These are phyloP conservation scores for Drosophila kanekoi DNA, from an alignment of 2,888 invertebrate genomes.

Conservation along the genomic window DNA sequence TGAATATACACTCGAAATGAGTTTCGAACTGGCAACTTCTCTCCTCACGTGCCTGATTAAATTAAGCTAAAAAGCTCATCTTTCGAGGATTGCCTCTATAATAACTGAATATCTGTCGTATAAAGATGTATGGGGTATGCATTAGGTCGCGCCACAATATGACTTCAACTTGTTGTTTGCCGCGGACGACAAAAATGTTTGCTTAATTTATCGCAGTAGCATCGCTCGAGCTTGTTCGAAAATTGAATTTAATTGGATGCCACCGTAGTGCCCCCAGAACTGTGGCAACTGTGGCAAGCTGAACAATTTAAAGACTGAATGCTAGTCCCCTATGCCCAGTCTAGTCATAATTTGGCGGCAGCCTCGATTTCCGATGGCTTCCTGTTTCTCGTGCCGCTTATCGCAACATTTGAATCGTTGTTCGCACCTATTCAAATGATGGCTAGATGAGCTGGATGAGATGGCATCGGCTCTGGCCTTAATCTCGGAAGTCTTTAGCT, in stretches of 20 bases:
- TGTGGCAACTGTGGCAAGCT: conserved; percentile 34
- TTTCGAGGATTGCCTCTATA: too few species aligned
- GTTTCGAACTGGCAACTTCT: too few species aligned
- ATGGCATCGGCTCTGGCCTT: conserved; percentile 39
- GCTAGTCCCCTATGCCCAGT: conserved; percentile 62
- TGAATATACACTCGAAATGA: too few species aligned
- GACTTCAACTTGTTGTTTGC: conserved; percentile 12
- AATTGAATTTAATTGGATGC: conserved; percentile 82
- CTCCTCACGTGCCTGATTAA: too few species aligned
- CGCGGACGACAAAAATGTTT: conserved; percentile 67
- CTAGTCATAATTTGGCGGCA: conserved; percentile 71
- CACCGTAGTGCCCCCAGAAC: conserved; percentile 57
- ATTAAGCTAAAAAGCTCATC: too few species aligned
- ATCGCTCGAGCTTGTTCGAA: conserved; percentile 69
- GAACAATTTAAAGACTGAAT: conserved; percentile 1
- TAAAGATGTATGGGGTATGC: conserved; percentile 23
- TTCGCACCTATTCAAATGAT: conserved; percentile 79
- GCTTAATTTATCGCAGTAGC: conserved; percentile 81
- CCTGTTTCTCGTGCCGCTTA: conserved; percentile 53
- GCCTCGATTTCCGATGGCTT: conserved; percentile 58
- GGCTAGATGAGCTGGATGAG: conserved; percentile 62
- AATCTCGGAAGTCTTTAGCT: conserved; percentile 59
- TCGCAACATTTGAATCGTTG: conserved; percentile 62
- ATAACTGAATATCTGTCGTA: background rate
- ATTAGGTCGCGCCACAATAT: conserved; percentile 1